phyloP scores from a whole-genome alignment of 2,888 invertebrate genomes.

The Ramazzottius varieornatus region DNA sequence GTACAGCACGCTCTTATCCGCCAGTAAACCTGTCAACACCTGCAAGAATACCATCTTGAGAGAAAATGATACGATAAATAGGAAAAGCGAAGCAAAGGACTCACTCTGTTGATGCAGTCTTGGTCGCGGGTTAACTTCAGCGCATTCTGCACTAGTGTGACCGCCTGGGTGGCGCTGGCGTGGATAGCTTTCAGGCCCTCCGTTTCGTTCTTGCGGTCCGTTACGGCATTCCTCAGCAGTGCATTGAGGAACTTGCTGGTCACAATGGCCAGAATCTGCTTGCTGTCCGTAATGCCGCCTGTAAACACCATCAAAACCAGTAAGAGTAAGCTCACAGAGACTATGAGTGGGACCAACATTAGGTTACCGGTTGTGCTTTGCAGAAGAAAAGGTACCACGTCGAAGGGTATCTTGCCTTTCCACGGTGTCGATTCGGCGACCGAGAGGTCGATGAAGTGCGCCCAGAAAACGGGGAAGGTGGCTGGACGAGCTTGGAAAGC shows the following conservation, averaged over 20 bases:
- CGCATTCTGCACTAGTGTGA: background rate
- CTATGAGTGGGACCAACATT: too few species aligned
- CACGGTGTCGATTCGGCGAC: background rate
- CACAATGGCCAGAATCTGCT: background rate
- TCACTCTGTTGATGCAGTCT: too few species aligned
- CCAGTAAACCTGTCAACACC: background rate
- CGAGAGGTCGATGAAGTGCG: background rate
- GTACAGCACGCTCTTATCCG: background rate
- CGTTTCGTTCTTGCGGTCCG: background rate
- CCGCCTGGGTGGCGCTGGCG: too few species aligned
- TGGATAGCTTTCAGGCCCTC: background rate
- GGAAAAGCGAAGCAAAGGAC: background rate
- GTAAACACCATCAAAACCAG: too few species aligned
- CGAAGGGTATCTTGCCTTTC: background rate
- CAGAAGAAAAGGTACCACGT: background rate
- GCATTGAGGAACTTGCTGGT: background rate
- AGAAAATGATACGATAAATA: background rate
- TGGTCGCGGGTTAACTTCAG: too few species aligned
- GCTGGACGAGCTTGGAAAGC: background rate
- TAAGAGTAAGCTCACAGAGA: too few species aligned
- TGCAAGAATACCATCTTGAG: background rate
- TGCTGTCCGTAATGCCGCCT: background rate
- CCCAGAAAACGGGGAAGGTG: background rate
- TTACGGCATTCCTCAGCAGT: background rate
- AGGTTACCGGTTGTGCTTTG: too few species aligned